Evolutionary conservation across 2,888 invertebrate genomes (phyloP).

Genomic region (Ctena decussata): DNA sequence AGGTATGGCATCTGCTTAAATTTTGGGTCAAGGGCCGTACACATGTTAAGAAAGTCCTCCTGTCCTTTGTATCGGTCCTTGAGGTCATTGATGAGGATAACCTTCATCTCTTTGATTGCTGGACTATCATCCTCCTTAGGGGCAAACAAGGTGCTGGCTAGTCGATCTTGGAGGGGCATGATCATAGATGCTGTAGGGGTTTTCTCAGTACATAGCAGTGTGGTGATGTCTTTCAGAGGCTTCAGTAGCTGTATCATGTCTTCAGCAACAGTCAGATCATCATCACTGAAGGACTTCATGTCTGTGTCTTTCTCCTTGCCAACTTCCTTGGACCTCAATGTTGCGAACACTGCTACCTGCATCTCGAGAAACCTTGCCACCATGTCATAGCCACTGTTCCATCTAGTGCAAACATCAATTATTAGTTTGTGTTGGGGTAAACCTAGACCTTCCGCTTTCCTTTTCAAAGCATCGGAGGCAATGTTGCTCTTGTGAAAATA

Average conservation of each 20-base stretch:
- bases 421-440: conserved; percentile 47
- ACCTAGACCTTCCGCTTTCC: conserved; percentile 18
- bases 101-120: background rate
- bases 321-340: conserved; percentile 17
- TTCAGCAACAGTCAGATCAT: conserved; percentile 12
- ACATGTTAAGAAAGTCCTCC: background rate
- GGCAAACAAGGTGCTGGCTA: background rate
- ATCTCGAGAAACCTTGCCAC: conserved; percentile 19
- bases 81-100: background rate
- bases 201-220: conserved; percentile 18
- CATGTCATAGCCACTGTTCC: conserved; percentile 45
- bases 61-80: background rate
- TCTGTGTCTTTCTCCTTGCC: background rate
- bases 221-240: conserved; percentile 36
- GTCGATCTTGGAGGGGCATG: conserved; percentile 14
- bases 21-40: background rate
- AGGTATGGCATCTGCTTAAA: background rate
- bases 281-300: conserved; percentile 12
- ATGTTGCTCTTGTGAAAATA: conserved; percentile 43
- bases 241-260: background rate
- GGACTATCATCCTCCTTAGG: background rate
- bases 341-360: conserved; percentile 36
- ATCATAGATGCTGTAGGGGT: conserved; percentile 28
- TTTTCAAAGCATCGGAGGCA: conserved; percentile 28
- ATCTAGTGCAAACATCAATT: conserved; percentile 34